phyloP scores from a whole-genome alignment of 2,888 invertebrate genomes.

The Hemaris fuciformis region DNA sequence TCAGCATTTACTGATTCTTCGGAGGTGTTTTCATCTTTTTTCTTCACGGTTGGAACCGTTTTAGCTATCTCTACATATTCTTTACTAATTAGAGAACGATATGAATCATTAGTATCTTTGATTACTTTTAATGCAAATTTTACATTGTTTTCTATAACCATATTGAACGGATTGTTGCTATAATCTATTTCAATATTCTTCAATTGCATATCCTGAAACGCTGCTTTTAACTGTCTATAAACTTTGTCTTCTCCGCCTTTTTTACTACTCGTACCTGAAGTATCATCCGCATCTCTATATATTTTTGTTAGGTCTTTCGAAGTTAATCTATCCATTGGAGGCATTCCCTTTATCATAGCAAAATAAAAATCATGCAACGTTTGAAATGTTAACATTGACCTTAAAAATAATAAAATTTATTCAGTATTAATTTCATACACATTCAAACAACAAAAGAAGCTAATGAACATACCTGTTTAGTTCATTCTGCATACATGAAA shows the following conservation, averaged over 20 bases:
- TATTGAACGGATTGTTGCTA: conserved; percentile 69
- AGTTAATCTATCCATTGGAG: conserved; percentile 54
- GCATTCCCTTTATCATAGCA: conserved; percentile 62
- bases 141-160: conserved; percentile 66
- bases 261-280: conserved; percentile 53
- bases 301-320: conserved; percentile 68
- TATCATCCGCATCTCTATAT: conserved; percentile 55
- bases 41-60: conserved; percentile 50
- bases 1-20: conserved; percentile 51
- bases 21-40: conserved; percentile 55
- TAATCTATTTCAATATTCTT: conserved; percentile 63
- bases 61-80: conserved; percentile 65
- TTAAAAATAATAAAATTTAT: conserved; percentile 42
- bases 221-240: conserved; percentile 54
- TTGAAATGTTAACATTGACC: conserved; percentile 67
- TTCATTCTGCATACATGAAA: conserved; percentile 83
- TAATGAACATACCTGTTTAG: conserved; percentile 79
- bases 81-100: conserved; percentile 54
- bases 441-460: too few species aligned
- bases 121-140: conserved; percentile 61
- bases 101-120: conserved; percentile 58
- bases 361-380: conserved; percentile 71
- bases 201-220: conserved; percentile 61
- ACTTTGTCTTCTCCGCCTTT: conserved; percentile 66
- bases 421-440: not conserved